These are phyloP conservation scores for Xiphophorus hellerii DNA, from an alignment of 2,113 vertebrate species.

Conservation along the genomic window DNA sequence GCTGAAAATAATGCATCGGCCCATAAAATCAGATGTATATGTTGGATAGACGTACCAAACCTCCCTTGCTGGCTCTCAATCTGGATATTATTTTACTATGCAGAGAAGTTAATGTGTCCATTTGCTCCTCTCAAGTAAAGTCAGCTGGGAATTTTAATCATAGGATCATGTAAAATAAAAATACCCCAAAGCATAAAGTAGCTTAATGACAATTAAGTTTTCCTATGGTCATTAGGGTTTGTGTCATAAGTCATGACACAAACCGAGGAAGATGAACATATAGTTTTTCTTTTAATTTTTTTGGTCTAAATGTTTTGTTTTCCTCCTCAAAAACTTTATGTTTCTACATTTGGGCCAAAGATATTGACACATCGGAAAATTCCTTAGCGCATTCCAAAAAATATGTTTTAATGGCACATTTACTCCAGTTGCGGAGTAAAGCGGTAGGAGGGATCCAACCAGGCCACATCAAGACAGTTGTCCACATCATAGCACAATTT, in stretches of 20 bases:
- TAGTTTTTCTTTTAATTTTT: conserved; percentile 7
- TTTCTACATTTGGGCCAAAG: neutral
- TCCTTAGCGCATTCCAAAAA: neutral
- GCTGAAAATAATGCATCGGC: neutral
- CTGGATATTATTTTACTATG: conserved; percentile 7
- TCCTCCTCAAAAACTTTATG: neutral
- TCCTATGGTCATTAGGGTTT: conserved; percentile 70
- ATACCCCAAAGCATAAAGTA: conserved; percentile 57
- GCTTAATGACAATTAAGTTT: conserved; percentile 77
- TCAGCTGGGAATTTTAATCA: conserved; percentile 65
- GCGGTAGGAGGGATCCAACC: neutral
- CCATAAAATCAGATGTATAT: neutral
- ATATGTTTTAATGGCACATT: neutral
- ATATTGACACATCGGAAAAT: neutral
- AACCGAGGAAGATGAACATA: neutral
- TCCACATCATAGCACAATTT: neutral
- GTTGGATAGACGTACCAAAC: neutral
- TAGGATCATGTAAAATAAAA: conserved; percentile 56
- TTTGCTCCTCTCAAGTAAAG: conserved; percentile 35
- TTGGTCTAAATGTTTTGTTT: neutral
- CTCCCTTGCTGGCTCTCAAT: conserved; percentile 1
- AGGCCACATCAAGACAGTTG: neutral
- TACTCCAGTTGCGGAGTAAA: neutral
- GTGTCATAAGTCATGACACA: conserved; percentile 28
- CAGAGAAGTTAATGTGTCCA: conserved; percentile 15